Evolutionary conservation across 2,888 invertebrate genomes (phyloP).

Genomic region (Incurvaria masculella): DNA sequence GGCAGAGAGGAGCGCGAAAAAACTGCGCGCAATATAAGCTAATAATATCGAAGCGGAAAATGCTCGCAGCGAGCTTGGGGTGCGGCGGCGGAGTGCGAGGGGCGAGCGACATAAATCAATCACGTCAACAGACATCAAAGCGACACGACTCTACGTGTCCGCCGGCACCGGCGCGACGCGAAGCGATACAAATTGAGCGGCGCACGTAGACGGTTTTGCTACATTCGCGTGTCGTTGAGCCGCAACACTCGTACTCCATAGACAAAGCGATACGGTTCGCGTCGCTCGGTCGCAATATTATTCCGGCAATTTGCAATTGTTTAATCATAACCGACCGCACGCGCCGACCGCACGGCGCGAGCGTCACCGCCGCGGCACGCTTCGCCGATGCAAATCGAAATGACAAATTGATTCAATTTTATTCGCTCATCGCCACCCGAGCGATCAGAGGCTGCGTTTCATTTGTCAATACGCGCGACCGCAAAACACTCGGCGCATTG

Average conservation of each 20-base stretch:
- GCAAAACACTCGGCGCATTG: not conserved
- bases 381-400: not conserved
- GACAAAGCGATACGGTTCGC: too few species aligned
- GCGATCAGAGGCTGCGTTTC: not conserved
- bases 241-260: too few species aligned
- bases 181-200: not conserved
- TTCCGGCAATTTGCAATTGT: too few species aligned
- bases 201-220: not conserved
- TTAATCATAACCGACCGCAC: too few species aligned
- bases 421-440: not conserved
- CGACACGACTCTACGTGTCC: not conserved
- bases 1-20: not conserved
- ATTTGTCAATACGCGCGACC: not conserved
- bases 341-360: too few species aligned
- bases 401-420: not conserved
- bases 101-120: not conserved
- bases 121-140: not conserved
- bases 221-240: too few species aligned
- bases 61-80: not conserved
- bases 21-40: not conserved
- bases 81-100: not conserved
- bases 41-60: not conserved
- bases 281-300: too few species aligned
- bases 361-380: too few species aligned
- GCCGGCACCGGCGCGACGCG: too few species aligned